Evolutionary conservation across 2,888 invertebrate species (phyloP).

Genomic region (Lucinisca nassula): DNA sequence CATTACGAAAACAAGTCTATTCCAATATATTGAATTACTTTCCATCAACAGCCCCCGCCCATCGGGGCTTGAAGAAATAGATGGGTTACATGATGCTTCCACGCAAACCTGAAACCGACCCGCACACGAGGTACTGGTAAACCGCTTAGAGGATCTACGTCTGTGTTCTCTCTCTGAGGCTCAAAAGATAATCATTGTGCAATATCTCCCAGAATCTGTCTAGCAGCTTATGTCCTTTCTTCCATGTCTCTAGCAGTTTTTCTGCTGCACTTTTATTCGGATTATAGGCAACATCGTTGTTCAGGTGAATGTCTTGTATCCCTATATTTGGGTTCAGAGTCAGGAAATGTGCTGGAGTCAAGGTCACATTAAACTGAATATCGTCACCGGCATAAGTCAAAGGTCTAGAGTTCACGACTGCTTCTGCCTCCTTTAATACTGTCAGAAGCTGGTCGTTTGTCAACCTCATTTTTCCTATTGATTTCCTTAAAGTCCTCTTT

Average conservation of each 20-base stretch:
- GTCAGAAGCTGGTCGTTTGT: conserved; percentile 27
- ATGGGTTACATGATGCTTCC: too few species aligned
- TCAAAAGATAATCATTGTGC: conserved; percentile 41
- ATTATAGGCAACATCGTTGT: not conserved
- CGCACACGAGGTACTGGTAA: too few species aligned
- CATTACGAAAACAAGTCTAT: too few species aligned
- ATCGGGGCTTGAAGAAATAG: too few species aligned
- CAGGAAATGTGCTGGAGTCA: conserved; percentile 42
- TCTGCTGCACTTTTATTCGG: conserved; percentile 20
- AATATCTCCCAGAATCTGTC: conserved; percentile 38
- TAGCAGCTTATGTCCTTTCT: conserved; percentile 35
- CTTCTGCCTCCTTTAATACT: conserved; percentile 34
- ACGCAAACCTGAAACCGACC: too few species aligned
- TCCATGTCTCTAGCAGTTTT: conserved; percentile 26
- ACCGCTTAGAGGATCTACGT: too few species aligned
- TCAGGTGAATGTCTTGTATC: conserved; percentile 23
- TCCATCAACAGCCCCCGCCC: too few species aligned
- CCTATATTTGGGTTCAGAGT: conserved; percentile 33
- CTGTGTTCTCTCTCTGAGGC: too few species aligned
- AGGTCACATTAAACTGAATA: not conserved
- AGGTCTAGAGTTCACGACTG: conserved; percentile 39
- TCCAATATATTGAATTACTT: too few species aligned
- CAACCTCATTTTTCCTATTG: conserved; percentile 22
- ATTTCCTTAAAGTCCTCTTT: conserved; percentile 31
- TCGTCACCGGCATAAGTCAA: conserved; percentile 41